These are phyloP conservation scores for Camponotus vicinus DNA, from an alignment of 1,140 invertebrate species.

Conservation along the genomic window DNA sequence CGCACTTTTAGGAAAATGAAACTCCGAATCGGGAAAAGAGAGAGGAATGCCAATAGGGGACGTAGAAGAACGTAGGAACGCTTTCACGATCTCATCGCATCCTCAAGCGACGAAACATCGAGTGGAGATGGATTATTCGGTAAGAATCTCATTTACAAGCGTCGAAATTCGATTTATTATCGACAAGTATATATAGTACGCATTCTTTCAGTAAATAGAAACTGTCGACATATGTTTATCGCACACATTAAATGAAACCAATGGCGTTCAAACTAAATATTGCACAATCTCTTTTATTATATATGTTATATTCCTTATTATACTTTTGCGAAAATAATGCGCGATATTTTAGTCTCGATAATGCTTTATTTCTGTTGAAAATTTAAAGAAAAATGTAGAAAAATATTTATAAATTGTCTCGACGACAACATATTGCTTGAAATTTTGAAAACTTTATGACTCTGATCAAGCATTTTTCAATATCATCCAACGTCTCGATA, in stretches of 20 bases:
- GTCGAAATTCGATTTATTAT: conserved; percentile 31
- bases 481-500: background rate
- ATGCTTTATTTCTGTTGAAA: background rate
- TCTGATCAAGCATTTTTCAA: background rate
- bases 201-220: background rate
- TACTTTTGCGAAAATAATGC: no score
- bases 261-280: no score
- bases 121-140: conserved; percentile 31
- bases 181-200: background rate
- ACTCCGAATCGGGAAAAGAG: conserved; percentile 64
- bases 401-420: background rate
- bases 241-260: no score
- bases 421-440: background rate
- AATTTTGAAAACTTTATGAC: background rate
- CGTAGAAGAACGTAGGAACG: conserved; percentile 56
- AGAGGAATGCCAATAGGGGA: conserved; percentile 65
- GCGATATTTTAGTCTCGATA: background rate
- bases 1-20: conserved; percentile 80
- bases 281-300: no score
- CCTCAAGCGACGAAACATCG: conserved; percentile 37
- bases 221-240: background rate
- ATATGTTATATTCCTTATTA: no score
- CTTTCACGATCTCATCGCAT: conserved; percentile 54
- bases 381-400: no score
- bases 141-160: conserved; percentile 9